A percentile compares a stretch with the other conserved stretches of the same genome.
These are phyloP conservation scores for Drosophila setifemur DNA, from an alignment of 1,140 invertebrate genomes.

Conservation along the genomic window DNA sequence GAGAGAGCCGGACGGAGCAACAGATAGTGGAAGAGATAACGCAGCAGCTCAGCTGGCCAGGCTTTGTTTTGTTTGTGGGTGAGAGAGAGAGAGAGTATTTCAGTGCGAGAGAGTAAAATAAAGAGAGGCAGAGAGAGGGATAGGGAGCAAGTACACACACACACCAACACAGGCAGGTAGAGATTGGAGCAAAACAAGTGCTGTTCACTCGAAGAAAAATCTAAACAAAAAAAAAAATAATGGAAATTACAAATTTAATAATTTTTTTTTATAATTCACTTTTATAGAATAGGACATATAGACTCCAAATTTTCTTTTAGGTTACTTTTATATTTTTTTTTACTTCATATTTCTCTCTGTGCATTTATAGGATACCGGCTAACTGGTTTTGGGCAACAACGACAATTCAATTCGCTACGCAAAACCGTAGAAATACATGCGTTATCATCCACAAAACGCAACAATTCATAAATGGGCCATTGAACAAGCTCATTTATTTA, in stretches of 20 bases:
- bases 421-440: conserved; percentile 3
- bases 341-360: neutral
- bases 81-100: conserved; percentile 34
- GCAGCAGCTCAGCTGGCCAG: conserved; percentile 19
- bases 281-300: too few relatives aligned
- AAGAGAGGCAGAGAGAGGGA: conserved; percentile 8
- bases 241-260: too few relatives aligned
- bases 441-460: conserved; percentile 28
- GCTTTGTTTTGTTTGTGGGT: conserved; percentile 49
- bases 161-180: conserved; percentile 28
- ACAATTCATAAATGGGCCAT: conserved; percentile 40
- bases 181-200: conserved; percentile 56
- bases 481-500: conserved; percentile 15
- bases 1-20: neutral
- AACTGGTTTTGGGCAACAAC: conserved; percentile 24
- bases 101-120: conserved; percentile 39
- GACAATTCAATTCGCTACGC: conserved; percentile 19
- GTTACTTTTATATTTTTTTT: too few relatives aligned
- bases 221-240: neutral
- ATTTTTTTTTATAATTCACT: too few relatives aligned
- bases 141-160: conserved; percentile 7
- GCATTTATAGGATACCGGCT: neutral
- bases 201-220: conserved; percentile 4
- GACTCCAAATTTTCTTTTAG: neutral
- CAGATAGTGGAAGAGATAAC: neutral